These are phyloP conservation scores for Neodiprion lecontei DNA, from an alignment of 1,140 invertebrate species.

Conservation along the genomic window DNA sequence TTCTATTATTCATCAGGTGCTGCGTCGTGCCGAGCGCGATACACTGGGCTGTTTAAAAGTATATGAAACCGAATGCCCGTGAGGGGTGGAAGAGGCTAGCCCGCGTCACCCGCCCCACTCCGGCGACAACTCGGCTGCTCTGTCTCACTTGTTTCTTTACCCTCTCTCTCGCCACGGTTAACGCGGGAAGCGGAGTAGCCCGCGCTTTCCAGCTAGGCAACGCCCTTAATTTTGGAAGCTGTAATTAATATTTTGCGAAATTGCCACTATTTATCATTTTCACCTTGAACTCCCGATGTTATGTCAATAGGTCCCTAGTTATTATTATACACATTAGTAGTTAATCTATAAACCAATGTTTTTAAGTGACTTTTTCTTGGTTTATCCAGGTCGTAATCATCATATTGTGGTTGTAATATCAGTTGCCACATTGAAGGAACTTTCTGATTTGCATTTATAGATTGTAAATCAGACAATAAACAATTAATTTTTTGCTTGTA, in stretches of 20 bases:
- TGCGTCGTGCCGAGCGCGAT: too few species aligned
- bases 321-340: background rate
- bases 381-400: background rate
- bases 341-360: background rate
- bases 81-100: too few species aligned
- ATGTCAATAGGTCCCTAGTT: background rate
- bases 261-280: conserved; percentile 10
- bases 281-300: background rate
- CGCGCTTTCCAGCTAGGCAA: too few species aligned
- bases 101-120: too few species aligned
- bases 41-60: too few species aligned
- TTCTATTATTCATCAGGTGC: too few species aligned
- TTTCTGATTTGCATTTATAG: background rate
- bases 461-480: background rate
- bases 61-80: too few species aligned
- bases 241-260: conserved; percentile 22
- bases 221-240: conserved; percentile 24
- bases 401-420: background rate
- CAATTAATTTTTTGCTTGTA: too few species aligned
- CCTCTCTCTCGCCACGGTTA: too few species aligned
- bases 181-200: too few species aligned
- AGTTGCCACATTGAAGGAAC: background rate
- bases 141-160: too few species aligned
- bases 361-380: background rate
- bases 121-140: too few species aligned